Conservation (phyloP, 2,113 vertebrate genomes). For the Dryoscopus gambensis region DNA sequence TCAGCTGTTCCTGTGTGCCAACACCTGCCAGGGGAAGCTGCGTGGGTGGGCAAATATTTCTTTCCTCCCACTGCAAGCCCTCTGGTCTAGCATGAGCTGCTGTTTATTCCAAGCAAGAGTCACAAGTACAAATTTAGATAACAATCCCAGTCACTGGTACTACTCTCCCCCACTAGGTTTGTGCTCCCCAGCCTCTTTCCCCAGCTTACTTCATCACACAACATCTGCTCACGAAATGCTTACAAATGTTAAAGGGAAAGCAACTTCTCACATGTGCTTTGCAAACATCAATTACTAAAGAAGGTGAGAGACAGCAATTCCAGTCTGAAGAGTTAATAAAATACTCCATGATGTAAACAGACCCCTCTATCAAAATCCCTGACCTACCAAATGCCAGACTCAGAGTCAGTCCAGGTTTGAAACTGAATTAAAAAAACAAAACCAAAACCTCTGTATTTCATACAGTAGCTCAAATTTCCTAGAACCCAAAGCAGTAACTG, state of each 20-base stretch:
- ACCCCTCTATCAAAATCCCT: neutral
- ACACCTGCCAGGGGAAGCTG: neutral
- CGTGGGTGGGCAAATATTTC: neutral
- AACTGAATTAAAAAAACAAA: neutral
- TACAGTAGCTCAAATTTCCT: neutral
- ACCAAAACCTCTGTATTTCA: neutral
- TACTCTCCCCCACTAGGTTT: neutral
- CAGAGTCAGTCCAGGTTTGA: neutral
- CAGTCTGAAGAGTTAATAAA: neutral
- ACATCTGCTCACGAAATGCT: neutral
- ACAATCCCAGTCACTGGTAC: neutral
- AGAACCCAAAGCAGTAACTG: neutral
- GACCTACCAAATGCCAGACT: neutral
- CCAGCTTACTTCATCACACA: neutral
- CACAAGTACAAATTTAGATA: neutral
- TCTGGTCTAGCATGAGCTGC: neutral
- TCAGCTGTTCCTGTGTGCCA: fast-evolving
- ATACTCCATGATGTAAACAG: neutral
- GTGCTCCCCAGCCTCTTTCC: neutral
- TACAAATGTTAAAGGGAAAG: neutral
- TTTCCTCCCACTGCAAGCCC: neutral
- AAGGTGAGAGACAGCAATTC: neutral
- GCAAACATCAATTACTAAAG: neutral
- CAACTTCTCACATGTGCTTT: neutral
- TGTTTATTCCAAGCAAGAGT: neutral